Conservation (phyloP, 2,888 invertebrate genomes). For the Campopleginae sp. region DNA sequence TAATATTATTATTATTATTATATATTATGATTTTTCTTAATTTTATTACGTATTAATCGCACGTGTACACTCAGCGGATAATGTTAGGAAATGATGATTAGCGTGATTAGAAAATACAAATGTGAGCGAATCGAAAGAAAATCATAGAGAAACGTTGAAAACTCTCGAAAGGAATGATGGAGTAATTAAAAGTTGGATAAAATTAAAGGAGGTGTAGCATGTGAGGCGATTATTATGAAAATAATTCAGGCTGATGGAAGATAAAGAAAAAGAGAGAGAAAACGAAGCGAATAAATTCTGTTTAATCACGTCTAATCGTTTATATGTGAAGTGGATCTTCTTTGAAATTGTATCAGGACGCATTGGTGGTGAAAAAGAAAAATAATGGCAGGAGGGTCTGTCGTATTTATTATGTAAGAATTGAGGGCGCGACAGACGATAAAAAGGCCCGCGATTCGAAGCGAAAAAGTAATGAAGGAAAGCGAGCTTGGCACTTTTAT, state of each 20-base stretch:
- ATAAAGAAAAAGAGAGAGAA: background rate
- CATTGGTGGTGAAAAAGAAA: constrained; percentile 55
- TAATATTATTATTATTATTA: constrained; percentile 72
- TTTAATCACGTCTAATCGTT: constrained; percentile 65
- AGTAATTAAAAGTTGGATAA: constrained; percentile 58
- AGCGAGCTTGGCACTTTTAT: constrained; percentile 33
- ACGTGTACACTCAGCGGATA: constrained; percentile 78
- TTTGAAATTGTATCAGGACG: constrained; percentile 65
- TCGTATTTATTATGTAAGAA: constrained; percentile 47
- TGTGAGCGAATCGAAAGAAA: constrained; percentile 59
- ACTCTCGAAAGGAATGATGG: constrained; percentile 57
- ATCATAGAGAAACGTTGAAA: constrained; percentile 47
- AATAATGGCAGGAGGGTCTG: constrained; percentile 62
- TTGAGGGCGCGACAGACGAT: constrained; percentile 26
- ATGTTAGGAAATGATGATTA: constrained; percentile 55
- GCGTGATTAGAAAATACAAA: constrained; percentile 58
- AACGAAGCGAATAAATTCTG: constrained; percentile 36
- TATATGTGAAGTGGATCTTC: constrained; percentile 61
- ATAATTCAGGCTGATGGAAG: constrained; percentile 42
- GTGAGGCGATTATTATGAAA: constrained; percentile 53
- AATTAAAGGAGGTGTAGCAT: constrained; percentile 54
- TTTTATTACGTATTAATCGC: constrained; percentile 72
- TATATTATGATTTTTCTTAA: constrained; percentile 65
- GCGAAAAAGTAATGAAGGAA: constrained; percentile 4
- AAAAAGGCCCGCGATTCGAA: constrained; percentile 37